Evolutionary conservation across 1,140 invertebrate genomes (phyloP).

Genomic region (Idris sp.): DNA sequence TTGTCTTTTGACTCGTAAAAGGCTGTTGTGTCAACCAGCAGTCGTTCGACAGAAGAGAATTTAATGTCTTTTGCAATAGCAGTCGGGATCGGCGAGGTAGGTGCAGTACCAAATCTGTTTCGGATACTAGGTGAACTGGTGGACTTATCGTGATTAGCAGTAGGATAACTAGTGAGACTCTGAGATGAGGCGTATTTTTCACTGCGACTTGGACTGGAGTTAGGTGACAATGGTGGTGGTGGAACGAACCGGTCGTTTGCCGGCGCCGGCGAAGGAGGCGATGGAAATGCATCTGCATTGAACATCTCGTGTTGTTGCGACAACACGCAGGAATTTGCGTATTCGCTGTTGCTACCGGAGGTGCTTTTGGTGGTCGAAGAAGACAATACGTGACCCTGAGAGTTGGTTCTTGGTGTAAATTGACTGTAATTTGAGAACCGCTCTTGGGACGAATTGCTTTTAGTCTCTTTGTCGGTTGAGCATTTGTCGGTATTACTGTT

Average conservation of each 20-base stretch:
- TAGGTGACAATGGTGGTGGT: conserved; percentile 73
- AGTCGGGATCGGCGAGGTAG: conserved; percentile 69
- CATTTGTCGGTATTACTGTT: conserved; percentile 61
- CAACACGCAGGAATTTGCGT: conserved; percentile 62
- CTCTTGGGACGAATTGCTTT: conserved; percentile 6
- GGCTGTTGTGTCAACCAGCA: conserved; percentile 57
- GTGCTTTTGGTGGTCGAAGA: background rate
- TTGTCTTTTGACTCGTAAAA: conserved; percentile 67
- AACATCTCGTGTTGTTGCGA: conserved; percentile 62
- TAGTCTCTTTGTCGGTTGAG: conserved; percentile 45
- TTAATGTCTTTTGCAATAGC: conserved; percentile 62
- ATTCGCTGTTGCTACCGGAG: conserved; percentile 38
- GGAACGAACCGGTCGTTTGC: conserved; percentile 74
- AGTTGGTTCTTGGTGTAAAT: conserved; percentile 8
- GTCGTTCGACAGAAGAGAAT: conserved; percentile 70
- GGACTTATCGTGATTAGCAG: conserved; percentile 68
- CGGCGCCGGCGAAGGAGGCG: conserved; percentile 75
- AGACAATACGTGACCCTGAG: conserved; percentile 16
- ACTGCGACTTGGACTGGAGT: conserved; percentile 67
- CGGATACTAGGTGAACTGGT: conserved; percentile 66
- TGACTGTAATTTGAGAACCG: conserved; percentile 13
- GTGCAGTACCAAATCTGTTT: conserved; percentile 67
- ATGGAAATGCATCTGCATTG: conserved; percentile 74
- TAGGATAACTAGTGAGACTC: conserved; percentile 71
- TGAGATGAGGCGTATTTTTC: conserved; percentile 75